phyloP scores from a whole-genome alignment of 2,888 invertebrate species.

The Brachypalpus laphriformis region DNA sequence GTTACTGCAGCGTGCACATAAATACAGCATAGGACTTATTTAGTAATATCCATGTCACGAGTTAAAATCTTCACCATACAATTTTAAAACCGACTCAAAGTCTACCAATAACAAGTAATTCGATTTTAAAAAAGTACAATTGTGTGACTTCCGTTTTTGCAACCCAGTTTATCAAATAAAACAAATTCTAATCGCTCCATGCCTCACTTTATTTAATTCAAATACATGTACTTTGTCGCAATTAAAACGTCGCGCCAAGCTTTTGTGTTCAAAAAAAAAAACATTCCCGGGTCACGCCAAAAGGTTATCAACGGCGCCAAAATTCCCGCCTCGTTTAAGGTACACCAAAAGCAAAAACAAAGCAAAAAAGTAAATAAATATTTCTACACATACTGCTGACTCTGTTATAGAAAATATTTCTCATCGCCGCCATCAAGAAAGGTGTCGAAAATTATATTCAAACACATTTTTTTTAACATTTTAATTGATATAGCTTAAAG shows the following conservation, averaged over 20 bases:
- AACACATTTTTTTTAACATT: constrained; percentile 3
- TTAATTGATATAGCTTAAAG: neutral
- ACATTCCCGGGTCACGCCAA: constrained; percentile 22
- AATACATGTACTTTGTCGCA: neutral
- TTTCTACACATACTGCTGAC: neutral
- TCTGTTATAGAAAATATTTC: neutral
- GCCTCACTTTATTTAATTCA: neutral
- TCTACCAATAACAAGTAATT: too few relatives aligned
- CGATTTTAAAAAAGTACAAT: too few relatives aligned
- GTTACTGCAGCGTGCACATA: too few relatives aligned
- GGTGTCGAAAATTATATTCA: constrained; percentile 20
- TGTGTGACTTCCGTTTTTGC: too few relatives aligned
- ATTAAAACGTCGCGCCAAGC: neutral
- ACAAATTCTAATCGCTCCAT: neutral
- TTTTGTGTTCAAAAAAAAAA: neutral
- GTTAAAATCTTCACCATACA: too few relatives aligned
- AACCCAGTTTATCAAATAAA: neutral
- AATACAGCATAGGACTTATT: too few relatives aligned
- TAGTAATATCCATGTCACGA: too few relatives aligned
- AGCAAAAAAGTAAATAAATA: constrained; percentile 25
- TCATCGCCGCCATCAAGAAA: neutral
- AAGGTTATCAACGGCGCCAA: constrained; percentile 59
- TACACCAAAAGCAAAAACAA: neutral
- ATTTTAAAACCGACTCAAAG: too few relatives aligned
- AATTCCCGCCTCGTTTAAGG: constrained; percentile 31